Evolutionary conservation across 2,888 invertebrate genomes (phyloP).

Genomic region (Cistogaster globosa): DNA sequence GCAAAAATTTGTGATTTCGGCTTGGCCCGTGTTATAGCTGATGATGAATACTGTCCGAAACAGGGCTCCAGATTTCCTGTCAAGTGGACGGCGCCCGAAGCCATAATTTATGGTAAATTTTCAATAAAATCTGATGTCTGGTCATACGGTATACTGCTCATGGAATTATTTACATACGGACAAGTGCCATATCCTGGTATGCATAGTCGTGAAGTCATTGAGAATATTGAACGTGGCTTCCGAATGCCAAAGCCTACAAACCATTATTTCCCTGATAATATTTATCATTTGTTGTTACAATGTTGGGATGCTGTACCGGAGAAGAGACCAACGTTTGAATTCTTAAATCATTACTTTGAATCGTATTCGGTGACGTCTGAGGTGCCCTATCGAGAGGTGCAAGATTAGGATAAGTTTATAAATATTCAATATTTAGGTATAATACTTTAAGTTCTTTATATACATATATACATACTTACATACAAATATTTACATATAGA

Average conservation of each 20-base stretch:
- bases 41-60: constrained; percentile 98
- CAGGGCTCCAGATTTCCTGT: constrained; percentile 98
- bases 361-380: constrained; percentile 98
- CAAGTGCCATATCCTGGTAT: constrained; percentile 99
- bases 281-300: constrained; percentile 96
- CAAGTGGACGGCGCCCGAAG: constrained; percentile 99
- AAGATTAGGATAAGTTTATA: constrained; percentile 84
- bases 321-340: constrained; percentile 98
- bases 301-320: constrained; percentile 98
- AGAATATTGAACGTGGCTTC: constrained; percentile 97
- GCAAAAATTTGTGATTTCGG: constrained; percentile 98
- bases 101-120: constrained; percentile 96
- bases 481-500: constrained; percentile 57
- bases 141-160: constrained; percentile 97
- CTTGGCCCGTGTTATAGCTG: constrained; percentile 97
- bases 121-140: constrained; percentile 99
- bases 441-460: constrained; percentile 68
- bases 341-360: constrained; percentile 97
- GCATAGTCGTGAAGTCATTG: constrained; percentile 98
- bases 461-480: constrained; percentile 59
- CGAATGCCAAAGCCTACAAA: constrained; percentile 97
- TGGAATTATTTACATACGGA: constrained; percentile 97
- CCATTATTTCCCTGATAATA: constrained; percentile 95
- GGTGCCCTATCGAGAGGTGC: constrained; percentile 96
- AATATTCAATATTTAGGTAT: constrained; percentile 69